Evolutionary conservation across 2,797 vertebrate genomes (phyloP).

Genomic region (Lepilemur ruficaudatus): DNA sequence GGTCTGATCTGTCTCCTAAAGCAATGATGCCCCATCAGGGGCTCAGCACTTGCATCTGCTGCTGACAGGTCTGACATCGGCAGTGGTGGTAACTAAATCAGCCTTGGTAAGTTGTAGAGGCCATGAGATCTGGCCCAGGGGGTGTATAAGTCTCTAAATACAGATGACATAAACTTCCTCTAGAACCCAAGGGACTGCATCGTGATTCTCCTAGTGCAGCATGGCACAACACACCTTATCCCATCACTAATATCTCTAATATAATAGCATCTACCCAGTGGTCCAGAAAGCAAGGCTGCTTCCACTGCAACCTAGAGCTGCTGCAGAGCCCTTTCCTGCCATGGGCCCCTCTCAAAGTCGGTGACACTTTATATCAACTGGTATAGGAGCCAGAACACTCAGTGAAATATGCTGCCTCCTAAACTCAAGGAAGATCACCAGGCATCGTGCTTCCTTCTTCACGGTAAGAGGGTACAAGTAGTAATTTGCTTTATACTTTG

Average conservation of each 20-base stretch:
- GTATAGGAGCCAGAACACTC: background rate
- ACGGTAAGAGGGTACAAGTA: background rate
- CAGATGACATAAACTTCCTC: background rate
- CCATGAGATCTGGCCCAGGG: background rate
- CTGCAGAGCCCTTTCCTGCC: background rate
- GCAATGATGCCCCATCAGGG: too few species aligned
- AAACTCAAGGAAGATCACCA: background rate
- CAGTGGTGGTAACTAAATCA: background rate
- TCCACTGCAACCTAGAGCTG: background rate
- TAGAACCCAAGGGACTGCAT: background rate
- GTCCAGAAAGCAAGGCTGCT: background rate
- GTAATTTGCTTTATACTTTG: background rate
- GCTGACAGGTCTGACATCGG: background rate
- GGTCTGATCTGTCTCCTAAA: background rate
- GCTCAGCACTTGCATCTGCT: background rate
- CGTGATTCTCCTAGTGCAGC: background rate
- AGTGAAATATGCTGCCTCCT: background rate
- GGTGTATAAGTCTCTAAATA: background rate
- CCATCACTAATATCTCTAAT: background rate
- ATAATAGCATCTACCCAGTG: background rate
- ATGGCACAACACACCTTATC: background rate
- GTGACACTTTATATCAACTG: background rate
- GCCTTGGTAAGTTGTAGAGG: background rate
- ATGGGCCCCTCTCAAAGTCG: background rate
- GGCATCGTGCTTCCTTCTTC: background rate